Evolutionary conservation across 2,888 invertebrate species (phyloP).

Genomic region (Pachycephus smyrnensis): DNA sequence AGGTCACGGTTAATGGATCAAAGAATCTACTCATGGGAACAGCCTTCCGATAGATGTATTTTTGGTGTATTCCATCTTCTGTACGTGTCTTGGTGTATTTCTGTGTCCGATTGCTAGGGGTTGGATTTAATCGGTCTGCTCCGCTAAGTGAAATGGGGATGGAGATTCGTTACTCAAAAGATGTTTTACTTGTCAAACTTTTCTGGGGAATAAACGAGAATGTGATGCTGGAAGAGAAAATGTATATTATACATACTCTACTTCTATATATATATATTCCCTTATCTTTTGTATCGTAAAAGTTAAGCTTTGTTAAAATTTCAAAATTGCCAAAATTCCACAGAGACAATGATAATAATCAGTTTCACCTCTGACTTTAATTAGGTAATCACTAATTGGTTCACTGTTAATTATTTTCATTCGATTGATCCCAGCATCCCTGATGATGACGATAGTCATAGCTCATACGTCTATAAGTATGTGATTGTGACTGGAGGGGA

Average conservation of each 20-base stretch:
- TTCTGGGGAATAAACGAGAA: background rate
- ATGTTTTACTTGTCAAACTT: background rate
- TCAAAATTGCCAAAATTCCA: too few species aligned
- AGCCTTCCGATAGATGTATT: background rate
- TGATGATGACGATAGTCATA: background rate
- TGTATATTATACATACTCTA: too few species aligned
- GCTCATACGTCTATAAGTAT: background rate
- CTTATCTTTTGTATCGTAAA: background rate
- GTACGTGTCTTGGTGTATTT: background rate
- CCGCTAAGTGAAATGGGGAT: background rate
- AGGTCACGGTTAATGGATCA: background rate
- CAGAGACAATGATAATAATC: too few species aligned
- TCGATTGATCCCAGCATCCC: background rate
- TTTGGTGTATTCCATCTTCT: background rate
- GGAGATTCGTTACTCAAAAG: background rate
- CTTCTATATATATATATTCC: background rate
- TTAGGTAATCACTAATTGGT: too few species aligned
- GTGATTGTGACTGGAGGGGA: too few species aligned
- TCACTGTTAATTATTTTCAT: too few species aligned
- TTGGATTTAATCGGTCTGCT: background rate
- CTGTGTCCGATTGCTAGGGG: too few species aligned
- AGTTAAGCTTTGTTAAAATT: background rate
- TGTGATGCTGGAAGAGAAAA: background rate
- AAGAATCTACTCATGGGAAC: background rate
- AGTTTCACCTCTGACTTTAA: too few species aligned